Evolutionary conservation across 1,140 invertebrate species (phyloP).

Genomic region (Harpegnathos saltator): DNA sequence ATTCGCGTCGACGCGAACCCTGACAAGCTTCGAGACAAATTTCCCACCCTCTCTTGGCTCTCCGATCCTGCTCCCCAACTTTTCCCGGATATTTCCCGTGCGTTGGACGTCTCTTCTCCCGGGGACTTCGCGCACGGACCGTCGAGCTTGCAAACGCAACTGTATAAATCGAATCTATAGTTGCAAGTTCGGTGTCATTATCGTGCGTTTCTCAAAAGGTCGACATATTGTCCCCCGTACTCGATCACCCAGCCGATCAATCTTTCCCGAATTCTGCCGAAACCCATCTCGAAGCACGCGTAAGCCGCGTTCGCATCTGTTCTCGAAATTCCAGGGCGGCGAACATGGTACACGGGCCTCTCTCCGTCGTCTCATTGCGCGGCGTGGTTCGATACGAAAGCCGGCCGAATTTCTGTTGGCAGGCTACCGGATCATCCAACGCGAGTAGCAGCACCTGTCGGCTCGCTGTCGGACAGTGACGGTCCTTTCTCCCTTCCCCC

Average conservation of each 20-base stretch:
- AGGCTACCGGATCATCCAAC: conserved; percentile 2
- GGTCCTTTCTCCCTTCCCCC: not conserved
- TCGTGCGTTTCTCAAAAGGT: not conserved
- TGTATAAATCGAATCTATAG: conserved; percentile 16
- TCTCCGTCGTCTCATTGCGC: not conserved
- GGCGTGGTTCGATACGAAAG: conserved; percentile 21
- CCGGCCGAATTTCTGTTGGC: conserved; percentile 16
- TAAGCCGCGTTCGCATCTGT: conserved; percentile 7
- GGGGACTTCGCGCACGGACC: conserved; percentile 41
- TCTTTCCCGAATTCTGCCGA: conserved; percentile 1
- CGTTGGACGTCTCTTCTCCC: conserved; percentile 16
- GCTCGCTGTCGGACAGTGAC: conserved; percentile 17
- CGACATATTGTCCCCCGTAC: too few species aligned
- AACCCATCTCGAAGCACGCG: not conserved
- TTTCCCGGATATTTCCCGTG: not conserved
- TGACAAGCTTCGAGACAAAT: conserved; percentile 74
- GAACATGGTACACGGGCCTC: conserved; percentile 5
- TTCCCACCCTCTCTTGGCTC: not conserved
- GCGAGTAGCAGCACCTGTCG: conserved; percentile 50
- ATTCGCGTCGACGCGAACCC: conserved; percentile 74
- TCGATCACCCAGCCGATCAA: too few species aligned
- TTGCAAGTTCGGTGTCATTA: not conserved
- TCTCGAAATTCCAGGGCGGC: conserved; percentile 12
- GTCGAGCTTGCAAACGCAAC: conserved; percentile 59
- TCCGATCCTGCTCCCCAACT: conserved; percentile 16